Evolutionary conservation across 2,888 invertebrate genomes (phyloP), one percentile per base, ranked within the genome.

Genomic region (Abscondita cerata): DNA sequence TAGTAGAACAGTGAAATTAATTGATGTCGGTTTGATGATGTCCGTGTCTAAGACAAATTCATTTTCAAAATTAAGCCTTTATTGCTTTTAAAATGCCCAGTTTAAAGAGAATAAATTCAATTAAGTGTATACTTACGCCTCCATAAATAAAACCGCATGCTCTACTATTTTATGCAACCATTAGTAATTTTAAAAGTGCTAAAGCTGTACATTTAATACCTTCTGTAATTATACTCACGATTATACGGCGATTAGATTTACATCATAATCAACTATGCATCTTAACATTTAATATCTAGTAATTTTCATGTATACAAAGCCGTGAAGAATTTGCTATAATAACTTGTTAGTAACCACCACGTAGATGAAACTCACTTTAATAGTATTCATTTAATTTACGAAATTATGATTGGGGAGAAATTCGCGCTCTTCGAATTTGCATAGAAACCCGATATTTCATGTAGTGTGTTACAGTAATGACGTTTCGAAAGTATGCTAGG

Each of bases 81-180:
- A 12, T 36, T 36, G 36, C n/a, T 36, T 36, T 12, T 12, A 36
- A 12, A 36, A 36, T 12, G 11, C 36, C 2, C 16, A 41, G 6
- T 41, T 36, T 36, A 15, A 41, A 13, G 15, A 13, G 15, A 41
- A 41, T 16, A 41, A 41, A 41, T 16, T 16, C 41, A 41, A 41
- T 41, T 16, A 48, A 31, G n/a, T 48, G 25, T 48, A 25, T 16
- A 41, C 2, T 41, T 41, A 41, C 2, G 41, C 15, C 12, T 68
- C 64, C 66, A 68, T 69, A 69, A 69, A 70, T 68, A 70, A 70
- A 68, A 67, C 62, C 41, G 65, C 62, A 50, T 54, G 65, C 63
- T 54, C 68, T 65, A 67, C 67, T 65, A 67, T 70, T 70, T 68
- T 58, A 69, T 70, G 68, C 69, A 70, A 65, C 69, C 66, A 69